Evolutionary conservation across 2,888 invertebrate species (phyloP), one percentile per base, ranked within the genome.

Genomic region (Plutella xylostella): DNA sequence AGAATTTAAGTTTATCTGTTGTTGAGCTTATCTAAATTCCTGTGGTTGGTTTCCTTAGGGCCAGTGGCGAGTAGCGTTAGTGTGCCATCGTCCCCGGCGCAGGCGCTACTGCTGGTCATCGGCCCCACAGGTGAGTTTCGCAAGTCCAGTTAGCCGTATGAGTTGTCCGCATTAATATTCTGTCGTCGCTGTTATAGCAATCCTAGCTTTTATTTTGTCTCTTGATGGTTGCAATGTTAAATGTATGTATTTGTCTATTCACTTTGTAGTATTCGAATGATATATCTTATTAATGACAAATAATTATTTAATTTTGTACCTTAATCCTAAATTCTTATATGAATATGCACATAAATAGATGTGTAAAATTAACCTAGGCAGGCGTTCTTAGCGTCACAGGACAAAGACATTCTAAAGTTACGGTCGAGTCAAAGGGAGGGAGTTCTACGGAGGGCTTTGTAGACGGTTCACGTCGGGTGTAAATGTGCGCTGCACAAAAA

Each of bases 131-230:
- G 73, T 77, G 59, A 75, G 79, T 78, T 80, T 78, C 72, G 80
- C 77, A 75, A 80, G 77, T 79, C 78, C 82, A 74, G 82, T 78
- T 80, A 79, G 63, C 72, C 69, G 74, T 70, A 67, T 70, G 73
- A 72, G 65, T 68, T 69, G 67, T 61, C 63, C 73, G 65, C 74
- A 80, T 82, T 80, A 79, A 77, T 80, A 82, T 82, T 80, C 82
- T 65, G 61, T 66, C 55, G 67, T 60, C 65, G 78, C 61, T 70
- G 67, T 63, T 72, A 70, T 75, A 72, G 73, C 70, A 62, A 70
- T 71, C 67, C 66, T 70, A 70, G 65, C 59, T 37, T 51, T 46
- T 50, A 46, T 50, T 42, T 41, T 21, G 28, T 42, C 22, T 14
- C 31, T 31, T 42, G 15, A 19, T 31, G n/a, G n/a, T n/a, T n/a